These are phyloP conservation scores for Emydura subglobosa DNA, from an alignment of 2,113 vertebrate species.

Conservation along the genomic window DNA sequence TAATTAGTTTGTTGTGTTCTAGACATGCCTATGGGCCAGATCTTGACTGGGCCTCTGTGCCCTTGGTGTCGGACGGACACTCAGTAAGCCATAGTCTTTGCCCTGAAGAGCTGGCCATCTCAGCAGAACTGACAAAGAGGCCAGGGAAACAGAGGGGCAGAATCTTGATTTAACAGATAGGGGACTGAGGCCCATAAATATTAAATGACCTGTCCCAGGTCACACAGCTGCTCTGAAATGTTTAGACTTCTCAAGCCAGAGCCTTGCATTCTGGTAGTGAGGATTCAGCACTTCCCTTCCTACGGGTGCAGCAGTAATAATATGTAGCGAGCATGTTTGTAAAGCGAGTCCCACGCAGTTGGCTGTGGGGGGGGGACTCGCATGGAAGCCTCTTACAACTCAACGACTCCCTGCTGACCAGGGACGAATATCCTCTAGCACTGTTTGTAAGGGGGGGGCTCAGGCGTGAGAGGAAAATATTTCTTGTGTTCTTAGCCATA, in stretches of 20 bases:
- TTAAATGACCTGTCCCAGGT: background rate
- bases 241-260: background rate
- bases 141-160: fast-evolving
- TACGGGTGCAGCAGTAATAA: background rate
- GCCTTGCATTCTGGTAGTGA: background rate
- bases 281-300: background rate
- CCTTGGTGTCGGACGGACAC: fast-evolving
- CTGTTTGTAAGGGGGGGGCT: background rate
- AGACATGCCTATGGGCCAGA: background rate
- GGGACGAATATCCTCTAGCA: background rate
- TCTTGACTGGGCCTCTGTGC: background rate
- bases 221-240: background rate
- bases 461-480: background rate
- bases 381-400: background rate
- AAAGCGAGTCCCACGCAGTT: background rate
- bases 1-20: background rate
- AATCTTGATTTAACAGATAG: background rate
- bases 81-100: background rate
- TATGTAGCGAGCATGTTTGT: background rate
- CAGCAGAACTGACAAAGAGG: fast-evolving
- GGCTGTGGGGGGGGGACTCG: background rate
- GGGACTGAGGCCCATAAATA: background rate
- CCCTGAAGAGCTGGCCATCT: fast-evolving
- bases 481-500: background rate
- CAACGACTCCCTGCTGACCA: background rate